Evolutionary conservation across 1,140 invertebrate genomes (phyloP).

Genomic region (Neoseiulus cucumeris): DNA sequence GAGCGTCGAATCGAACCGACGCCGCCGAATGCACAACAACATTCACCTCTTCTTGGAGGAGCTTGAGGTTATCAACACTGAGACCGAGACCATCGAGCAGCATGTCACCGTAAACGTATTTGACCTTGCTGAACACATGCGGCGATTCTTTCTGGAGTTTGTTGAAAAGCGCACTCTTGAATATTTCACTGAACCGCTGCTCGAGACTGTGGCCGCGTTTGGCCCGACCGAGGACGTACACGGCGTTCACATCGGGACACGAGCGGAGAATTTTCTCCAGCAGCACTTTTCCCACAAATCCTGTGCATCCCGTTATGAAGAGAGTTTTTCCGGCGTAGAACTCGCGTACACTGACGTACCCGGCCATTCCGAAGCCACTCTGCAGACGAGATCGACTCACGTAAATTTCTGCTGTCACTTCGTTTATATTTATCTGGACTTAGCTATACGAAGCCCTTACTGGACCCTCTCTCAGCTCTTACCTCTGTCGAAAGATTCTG

Average conservation of each 20-base stretch:
- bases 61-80: slow-evolving; percentile 46
- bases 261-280: slow-evolving; percentile 31
- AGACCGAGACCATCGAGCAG: slow-evolving; percentile 70
- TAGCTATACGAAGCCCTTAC: too few relatives aligned
- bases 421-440: too few relatives aligned
- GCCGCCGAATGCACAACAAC: slow-evolving; percentile 95
- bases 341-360: slow-evolving; percentile 16
- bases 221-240: slow-evolving; percentile 30
- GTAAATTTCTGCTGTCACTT: too few relatives aligned
- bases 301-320: slow-evolving; percentile 34
- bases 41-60: slow-evolving; percentile 50
- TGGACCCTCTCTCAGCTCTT: too few relatives aligned
- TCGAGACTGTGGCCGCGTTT: slow-evolving; percentile 12
- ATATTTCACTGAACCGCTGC: background rate
- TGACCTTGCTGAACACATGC: slow-evolving; percentile 44
- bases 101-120: slow-evolving; percentile 73
- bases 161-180: slow-evolving; percentile 40
- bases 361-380: background rate
- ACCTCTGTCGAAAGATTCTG: too few relatives aligned
- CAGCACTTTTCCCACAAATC: slow-evolving; percentile 36
- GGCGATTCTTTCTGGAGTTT: slow-evolving; percentile 40
- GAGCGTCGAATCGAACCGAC: slow-evolving; percentile 96
- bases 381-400: too few relatives aligned
- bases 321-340: slow-evolving; percentile 27
- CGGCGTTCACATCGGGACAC: slow-evolving; percentile 27